Evolutionary conservation across 1,140 invertebrate species (phyloP), one percentile per base, ranked within the genome.

Genomic region (Zophobas atratus): DNA sequence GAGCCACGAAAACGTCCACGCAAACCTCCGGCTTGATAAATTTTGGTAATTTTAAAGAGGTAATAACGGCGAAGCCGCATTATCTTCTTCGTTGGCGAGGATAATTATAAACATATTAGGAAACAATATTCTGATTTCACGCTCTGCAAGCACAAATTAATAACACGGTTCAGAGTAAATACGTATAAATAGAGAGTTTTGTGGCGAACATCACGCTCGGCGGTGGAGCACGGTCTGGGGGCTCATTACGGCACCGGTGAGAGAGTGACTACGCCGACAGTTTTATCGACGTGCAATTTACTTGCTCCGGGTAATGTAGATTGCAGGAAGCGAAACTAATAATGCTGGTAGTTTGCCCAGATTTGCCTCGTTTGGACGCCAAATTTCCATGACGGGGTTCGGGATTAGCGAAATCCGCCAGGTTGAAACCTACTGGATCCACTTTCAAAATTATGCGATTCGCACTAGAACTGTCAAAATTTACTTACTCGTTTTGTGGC

Each of bases 41-140:
- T 60, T 67, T 67, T 36, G 60, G 60, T 67, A 67, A 67, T 67
- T 67, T 67, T 67, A 67, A 67, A 48, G 60, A 67, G 39, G 57
- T 63, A 63, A 63, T 63, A 33, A 8, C 57, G 57, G 60, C 49
- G n/a, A 51, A 41, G 60, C 6, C 33, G 39, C 20, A 67, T 67
- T 67, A 67, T 67, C 60, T 67, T 67, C 60, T 67, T 67, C 60
- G 60, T 43, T 67, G 60, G 60, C 60, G 60, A 67, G 39, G 60
- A 67, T 67, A 67, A 67, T 67, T 67, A 67, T 67, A 67, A 67
- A 67, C 60, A 67, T 67, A 67, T 67, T 67, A 67, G 60, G 60
- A 67, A 67, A 67, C 60, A 67, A 67, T 67, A 67, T 67, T 67
- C 60, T 67, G 60, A 67, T 67, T 67, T 67, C 60, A 67, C 60